Evolutionary conservation across 2,113 vertebrate genomes (phyloP).

Genomic region (Petrocephalus zakoni): DNA sequence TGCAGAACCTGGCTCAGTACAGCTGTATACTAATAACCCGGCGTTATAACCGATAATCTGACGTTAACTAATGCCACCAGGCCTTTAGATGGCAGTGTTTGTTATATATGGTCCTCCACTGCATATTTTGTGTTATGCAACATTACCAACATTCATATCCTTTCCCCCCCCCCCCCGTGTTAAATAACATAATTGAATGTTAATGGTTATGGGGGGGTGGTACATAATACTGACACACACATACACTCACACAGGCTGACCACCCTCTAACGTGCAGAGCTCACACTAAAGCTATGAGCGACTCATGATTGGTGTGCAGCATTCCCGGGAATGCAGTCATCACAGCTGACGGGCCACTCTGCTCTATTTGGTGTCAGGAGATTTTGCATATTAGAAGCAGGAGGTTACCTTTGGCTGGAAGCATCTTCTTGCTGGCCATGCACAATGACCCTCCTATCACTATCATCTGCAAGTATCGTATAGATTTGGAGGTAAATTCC

Average conservation of each 20-base stretch:
- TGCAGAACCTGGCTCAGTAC: not conserved
- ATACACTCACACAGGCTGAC: not conserved
- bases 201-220: not conserved
- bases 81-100: not conserved
- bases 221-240: not conserved
- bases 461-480: not conserved
- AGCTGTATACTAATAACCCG: not conserved
- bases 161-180: not conserved
- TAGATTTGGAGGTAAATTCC: not conserved
- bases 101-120: not conserved
- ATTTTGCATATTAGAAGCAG: not conserved
- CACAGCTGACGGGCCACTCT: not conserved
- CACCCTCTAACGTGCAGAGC: not conserved
- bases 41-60: not conserved
- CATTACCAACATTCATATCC: not conserved
- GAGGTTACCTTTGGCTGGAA: not conserved
- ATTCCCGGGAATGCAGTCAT: not conserved
- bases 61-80: not conserved
- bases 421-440: not conserved
- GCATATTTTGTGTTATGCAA: not conserved
- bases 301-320: not conserved
- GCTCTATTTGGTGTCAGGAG: not conserved
- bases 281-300: not conserved
- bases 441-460: not conserved
- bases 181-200: not conserved